Conservation (phyloP, 2,797 vertebrate genomes). For the Pipistrellus pipistrellus region DNA sequence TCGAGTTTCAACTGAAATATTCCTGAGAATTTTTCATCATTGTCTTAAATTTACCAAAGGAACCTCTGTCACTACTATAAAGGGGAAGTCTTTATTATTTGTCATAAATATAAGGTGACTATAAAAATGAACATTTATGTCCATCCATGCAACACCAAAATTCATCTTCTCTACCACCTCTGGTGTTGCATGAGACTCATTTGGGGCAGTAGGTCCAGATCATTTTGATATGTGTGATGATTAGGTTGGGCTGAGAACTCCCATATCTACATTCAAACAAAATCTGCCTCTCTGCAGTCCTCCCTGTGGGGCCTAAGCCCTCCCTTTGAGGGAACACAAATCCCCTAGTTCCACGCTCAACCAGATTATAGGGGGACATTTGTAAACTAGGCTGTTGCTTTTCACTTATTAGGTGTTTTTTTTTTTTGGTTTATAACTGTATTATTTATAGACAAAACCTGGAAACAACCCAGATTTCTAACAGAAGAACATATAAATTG, state of each 20-base stretch:
- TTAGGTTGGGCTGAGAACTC: background rate
- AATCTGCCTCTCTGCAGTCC: background rate
- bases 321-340: background rate
- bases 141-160: background rate
- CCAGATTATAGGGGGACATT: background rate
- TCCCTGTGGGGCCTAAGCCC: background rate
- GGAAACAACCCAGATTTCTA: conserved; percentile 13
- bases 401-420: background rate
- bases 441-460: conserved; percentile 48
- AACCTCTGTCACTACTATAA: background rate
- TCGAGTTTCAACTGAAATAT: background rate
- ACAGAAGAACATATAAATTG: conserved; percentile 20
- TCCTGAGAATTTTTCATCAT: background rate
- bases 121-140: conserved; percentile 29
- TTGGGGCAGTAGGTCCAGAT: background rate
- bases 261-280: background rate
- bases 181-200: background rate
- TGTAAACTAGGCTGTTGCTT: background rate
- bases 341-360: conserved; percentile 18
- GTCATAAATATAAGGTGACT: conserved; percentile 7
- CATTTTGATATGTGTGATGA: background rate
- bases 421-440: background rate
- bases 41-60: conserved; percentile 37
- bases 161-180: background rate
- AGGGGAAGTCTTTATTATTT: background rate